These are phyloP conservation scores for Epinephelus malabaricus DNA, from an alignment of 2,797 vertebrate genomes.

Conservation along the genomic window DNA sequence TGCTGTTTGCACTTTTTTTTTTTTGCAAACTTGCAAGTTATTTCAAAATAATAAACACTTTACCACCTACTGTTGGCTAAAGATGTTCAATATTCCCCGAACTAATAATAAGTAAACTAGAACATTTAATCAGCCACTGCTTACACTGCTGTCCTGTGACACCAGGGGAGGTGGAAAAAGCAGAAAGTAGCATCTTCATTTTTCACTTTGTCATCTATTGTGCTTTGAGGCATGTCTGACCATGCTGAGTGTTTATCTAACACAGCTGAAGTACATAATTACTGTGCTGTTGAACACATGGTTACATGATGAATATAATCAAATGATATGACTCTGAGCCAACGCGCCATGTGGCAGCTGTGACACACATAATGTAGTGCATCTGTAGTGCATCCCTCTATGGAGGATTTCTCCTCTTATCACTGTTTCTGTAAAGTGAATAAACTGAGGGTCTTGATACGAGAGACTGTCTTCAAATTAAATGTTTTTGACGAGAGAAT, in stretches of 20 bases:
- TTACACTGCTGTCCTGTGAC: rapidly evolving
- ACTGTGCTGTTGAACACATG: neutral
- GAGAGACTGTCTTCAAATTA: too few relatives aligned
- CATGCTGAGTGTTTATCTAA: neutral
- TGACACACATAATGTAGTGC: too few relatives aligned
- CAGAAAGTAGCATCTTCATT: neutral
- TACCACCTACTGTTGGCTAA: neutral
- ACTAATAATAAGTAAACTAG: neutral
- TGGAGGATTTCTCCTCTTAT: too few relatives aligned
- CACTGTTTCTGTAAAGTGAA: too few relatives aligned
- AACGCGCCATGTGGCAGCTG: too few relatives aligned
- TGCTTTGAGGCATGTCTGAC: neutral
- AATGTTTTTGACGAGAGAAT: too few relatives aligned
- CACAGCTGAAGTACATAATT: neutral
- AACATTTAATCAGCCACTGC: too few relatives aligned
- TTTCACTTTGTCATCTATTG: neutral
- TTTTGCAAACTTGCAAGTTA: neutral
- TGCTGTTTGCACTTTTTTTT: slow-evolving; percentile 1
- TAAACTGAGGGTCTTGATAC: too few relatives aligned
- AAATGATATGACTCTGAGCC: too few relatives aligned
- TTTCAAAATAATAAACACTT: neutral
- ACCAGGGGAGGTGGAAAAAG: neutral
- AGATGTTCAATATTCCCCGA: rapidly evolving
- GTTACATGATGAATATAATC: too few relatives aligned
- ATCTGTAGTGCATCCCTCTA: too few relatives aligned